A percentile compares a stretch with the other conserved stretches of the same genome.
Evolutionary conservation across 2,797 vertebrate genomes (phyloP).

Genomic region (Catamblyrhynchus diadema): DNA sequence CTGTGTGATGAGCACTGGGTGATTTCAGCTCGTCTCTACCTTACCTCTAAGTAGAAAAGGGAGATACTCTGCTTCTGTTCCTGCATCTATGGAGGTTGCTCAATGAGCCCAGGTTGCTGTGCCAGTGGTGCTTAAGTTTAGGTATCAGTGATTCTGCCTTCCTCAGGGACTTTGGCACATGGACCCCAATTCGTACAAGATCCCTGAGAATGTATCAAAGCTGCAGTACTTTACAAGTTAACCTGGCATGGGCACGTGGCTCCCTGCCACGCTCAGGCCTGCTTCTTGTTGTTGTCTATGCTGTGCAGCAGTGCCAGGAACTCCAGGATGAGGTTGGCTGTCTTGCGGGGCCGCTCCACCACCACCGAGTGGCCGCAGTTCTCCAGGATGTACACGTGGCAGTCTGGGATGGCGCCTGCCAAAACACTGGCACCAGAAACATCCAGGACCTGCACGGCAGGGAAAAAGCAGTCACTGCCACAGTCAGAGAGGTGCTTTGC

Average conservation of each 20-base stretch:
- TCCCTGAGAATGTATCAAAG: constrained; percentile 76
- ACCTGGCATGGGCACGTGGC: background rate
- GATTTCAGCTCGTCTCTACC: constrained; percentile 37
- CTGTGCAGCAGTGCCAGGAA: constrained; percentile 80
- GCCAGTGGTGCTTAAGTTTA: constrained; percentile 30
- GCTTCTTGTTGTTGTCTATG: constrained; percentile 81
- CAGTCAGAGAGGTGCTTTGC: background rate
- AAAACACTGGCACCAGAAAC: constrained; percentile 85
- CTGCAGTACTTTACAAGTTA: constrained; percentile 33
- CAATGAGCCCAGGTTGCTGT: constrained; percentile 52
- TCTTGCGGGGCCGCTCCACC: constrained; percentile 89
- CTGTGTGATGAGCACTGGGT: constrained; percentile 18
- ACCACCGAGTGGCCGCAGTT: constrained; percentile 90
- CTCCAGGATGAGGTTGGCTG: constrained; percentile 84
- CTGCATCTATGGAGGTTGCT: constrained; percentile 39
- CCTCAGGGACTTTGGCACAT: constrained; percentile 74
- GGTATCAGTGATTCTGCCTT: constrained; percentile 44
- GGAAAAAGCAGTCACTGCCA: background rate
- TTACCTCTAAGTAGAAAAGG: constrained; percentile 51
- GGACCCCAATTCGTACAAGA: constrained; percentile 46
- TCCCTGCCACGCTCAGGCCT: constrained; percentile 62
- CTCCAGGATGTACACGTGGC: constrained; percentile 87
- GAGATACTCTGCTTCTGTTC: constrained; percentile 17
- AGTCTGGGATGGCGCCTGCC: constrained; percentile 74
- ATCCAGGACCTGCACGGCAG: constrained; percentile 81